These are phyloP conservation scores for Chauna torquata DNA, from an alignment of 2,113 vertebrate genomes.

Conservation along the genomic window DNA sequence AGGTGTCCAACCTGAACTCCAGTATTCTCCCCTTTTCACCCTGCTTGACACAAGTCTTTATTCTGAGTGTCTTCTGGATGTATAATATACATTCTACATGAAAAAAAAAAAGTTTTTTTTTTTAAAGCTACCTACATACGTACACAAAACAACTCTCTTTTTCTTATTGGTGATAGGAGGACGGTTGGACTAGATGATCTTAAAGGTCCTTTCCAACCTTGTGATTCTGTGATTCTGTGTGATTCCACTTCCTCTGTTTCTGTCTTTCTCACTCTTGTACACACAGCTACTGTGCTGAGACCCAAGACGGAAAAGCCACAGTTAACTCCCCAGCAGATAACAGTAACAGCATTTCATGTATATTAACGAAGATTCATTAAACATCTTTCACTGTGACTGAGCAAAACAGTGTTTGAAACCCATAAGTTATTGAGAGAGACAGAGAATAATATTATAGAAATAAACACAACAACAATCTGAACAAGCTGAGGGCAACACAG, in stretches of 20 bases:
- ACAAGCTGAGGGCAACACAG: conserved; percentile 52
- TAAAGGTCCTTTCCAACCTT: no score
- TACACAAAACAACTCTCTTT: background rate
- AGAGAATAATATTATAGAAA: conserved; percentile 29
- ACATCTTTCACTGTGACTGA: conserved; percentile 65
- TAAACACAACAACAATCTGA: background rate
- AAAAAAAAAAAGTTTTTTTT: background rate
- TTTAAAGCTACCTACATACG: background rate
- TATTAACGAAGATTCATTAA: conserved; percentile 78
- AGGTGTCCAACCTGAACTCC: background rate
- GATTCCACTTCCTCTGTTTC: background rate
- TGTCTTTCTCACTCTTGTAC: background rate
- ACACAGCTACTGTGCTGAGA: background rate
- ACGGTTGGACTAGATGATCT: no score
- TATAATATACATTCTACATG: background rate
- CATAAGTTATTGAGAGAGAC: conserved; percentile 17
- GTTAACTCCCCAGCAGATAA: conserved; percentile 60
- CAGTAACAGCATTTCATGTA: conserved; percentile 75
- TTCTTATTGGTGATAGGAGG: no score
- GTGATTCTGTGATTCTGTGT: no score
- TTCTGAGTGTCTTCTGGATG: background rate
- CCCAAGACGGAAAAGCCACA: background rate
- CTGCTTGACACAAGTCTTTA: background rate
- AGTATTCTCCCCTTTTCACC: background rate
- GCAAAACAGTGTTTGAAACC: conserved; percentile 66